Percentiles rank a stretch among this genome's conserved stretches.
These are phyloP conservation scores for Clepsis dumicolana DNA, from an alignment of 2,888 invertebrate genomes.

Conservation along the genomic window DNA sequence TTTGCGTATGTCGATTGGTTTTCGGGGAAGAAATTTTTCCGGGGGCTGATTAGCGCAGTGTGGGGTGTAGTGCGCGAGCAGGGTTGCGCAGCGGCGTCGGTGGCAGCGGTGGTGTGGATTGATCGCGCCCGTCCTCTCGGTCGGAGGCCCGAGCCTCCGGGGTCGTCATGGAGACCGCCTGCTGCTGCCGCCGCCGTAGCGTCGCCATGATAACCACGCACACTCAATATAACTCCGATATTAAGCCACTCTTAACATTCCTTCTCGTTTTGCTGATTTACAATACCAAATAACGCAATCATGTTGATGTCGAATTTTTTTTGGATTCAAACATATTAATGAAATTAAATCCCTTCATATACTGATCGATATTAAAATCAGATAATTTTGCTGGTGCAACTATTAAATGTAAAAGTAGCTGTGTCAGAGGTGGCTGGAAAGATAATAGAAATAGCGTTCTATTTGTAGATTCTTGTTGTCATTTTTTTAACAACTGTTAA, in stretches of 20 bases:
- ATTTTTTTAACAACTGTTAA: too few species aligned
- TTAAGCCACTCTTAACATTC: constrained; percentile 44
- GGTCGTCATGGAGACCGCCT: constrained; percentile 80
- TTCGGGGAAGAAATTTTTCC: constrained; percentile 40
- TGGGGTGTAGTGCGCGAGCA: constrained; percentile 53
- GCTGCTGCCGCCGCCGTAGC: constrained; percentile 68
- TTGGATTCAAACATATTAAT: constrained; percentile 10
- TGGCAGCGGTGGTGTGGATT: constrained; percentile 66
- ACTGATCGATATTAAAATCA: not conserved
- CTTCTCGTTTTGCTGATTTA: constrained; percentile 15
- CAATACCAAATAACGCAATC: constrained; percentile 21
- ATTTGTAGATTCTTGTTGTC: too few species aligned
- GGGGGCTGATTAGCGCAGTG: constrained; percentile 44
- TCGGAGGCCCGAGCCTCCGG: constrained; percentile 64
- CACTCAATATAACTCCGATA: constrained; percentile 51
- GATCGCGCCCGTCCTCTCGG: constrained; percentile 68
- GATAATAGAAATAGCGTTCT: too few species aligned
- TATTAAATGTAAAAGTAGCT: not conserved
- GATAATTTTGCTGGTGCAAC: not conserved
- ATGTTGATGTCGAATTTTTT: constrained; percentile 15
- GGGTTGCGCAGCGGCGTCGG: constrained; percentile 54
- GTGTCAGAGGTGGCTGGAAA: too few species aligned
- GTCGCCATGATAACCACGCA: constrained; percentile 61
- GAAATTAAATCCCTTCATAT: not conserved
- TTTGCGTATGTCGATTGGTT: not conserved